Base-by-base conservation (phyloP, 2,888 invertebrate species). In the Brachypalpus laphriformis region DNA sequence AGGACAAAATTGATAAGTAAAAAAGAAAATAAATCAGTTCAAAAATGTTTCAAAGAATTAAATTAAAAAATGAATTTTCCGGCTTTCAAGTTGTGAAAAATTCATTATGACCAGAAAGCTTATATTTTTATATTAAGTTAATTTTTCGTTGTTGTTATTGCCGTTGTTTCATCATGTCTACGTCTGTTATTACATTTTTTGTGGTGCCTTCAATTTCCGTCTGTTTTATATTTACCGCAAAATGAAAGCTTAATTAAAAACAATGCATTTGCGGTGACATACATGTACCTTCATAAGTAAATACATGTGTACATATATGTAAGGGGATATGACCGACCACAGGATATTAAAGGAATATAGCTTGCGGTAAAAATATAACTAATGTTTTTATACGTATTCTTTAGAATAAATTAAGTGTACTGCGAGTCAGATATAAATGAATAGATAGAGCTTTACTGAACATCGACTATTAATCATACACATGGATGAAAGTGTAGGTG, bases 241-340 rank as follows among this genome's bases (percentile, higher is more conserved):
- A 85, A 71, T 85, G 81, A 85, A 85, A 85, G 85, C 85, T 85
- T 85, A 85, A 85, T 85, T 85, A 85, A 85, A 85, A 85, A 76
- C 85, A 85, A 85, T 85, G 75, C 85, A 81, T 85, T 85, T 85
- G 85, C 51, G 85, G 85, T 85, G 81, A 76, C 81, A 76, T 76
- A 66, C 11, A 75, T 54, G 45, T 45, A 9, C 37, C 7, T 25
- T 3, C n/a, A 2, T 42, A 8, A n/a, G n/a, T n/a, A n/a, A n/a
- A n/a, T n/a, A n/a, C 8, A 18, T 51, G 8, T 11, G 6, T 37
- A 18, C 28, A n/a, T 9, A 9, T 20, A 1, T 0, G 20, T 11
- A 14, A 37, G 54, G 18, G 8, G 3, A 20, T 37, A n/a, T 22
- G 57, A 25, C 25, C 9, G 14, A 16, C 25, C n/a, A 51, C 51